Base-by-base conservation (phyloP, 2,797 vertebrate species). In the Scleropages formosus region DNA sequence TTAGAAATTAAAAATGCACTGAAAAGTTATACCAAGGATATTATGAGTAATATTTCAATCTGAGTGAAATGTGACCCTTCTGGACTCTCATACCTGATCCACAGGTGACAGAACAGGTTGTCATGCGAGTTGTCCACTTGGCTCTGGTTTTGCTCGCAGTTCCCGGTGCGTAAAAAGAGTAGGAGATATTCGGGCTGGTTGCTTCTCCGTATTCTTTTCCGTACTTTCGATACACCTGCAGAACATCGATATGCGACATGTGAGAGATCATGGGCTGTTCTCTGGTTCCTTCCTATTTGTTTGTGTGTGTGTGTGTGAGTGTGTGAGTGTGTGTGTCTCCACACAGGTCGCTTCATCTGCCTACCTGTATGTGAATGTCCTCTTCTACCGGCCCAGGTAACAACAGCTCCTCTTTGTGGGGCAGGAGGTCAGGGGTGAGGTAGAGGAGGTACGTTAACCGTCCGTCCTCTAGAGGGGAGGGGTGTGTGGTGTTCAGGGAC, bases 221-320 rank as follows among this genome's bases (percentile, higher is more conserved):
- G 1, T 98, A 98, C 75, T 91, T 95, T 72, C 96, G 91, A 80
- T 94, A 98, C 13, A 98, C 93, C 98, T 99, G 75, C 1, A 60
- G 72, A 65, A 68, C 27, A 20, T 3, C 22, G 11, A 11, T 24
- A 47, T 60, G 56, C 47, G 61, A 65, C 9, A 68, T 44, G 44
- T 39, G 6, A 31, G 31, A 2, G 31, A 39, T 75, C 16, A 0
- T 46, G 74, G 64, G 46, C 53, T 31, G 15, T 39, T 2, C 31
- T 6, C 6, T 39, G 31, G 31, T 2, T 39, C 31, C 31, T 2
- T 39, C 31, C 39, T 31, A 39, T 2, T 31, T 13, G 3, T 9
- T 12, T 58, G 18, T 58, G 16, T 9, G 15, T 10, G 16, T 1
- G 3, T n/a, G 26, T 46, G 61, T 27, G 58, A 11, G 1, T 72